Conservation (phyloP, 2,797 vertebrate genomes). For the Oreonectes daqikongensis region DNA sequence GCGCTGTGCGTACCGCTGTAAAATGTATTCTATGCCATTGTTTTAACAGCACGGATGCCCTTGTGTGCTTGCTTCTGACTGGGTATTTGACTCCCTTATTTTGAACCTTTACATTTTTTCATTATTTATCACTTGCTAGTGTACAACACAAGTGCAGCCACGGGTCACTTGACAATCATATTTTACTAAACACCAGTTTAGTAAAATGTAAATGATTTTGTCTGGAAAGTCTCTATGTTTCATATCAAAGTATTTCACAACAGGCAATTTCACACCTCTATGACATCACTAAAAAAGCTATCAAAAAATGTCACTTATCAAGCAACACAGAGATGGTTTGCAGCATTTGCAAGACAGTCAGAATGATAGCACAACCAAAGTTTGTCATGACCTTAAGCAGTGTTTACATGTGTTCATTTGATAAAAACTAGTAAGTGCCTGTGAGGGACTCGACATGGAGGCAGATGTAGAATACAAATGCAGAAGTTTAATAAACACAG, state of each 20-base stretch:
- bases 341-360: too few relatives aligned
- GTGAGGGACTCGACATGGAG: too few relatives aligned
- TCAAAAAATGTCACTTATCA: too few relatives aligned
- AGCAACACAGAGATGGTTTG: too few relatives aligned
- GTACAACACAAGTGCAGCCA: not conserved
- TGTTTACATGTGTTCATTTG: too few relatives aligned
- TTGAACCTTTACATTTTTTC: not conserved
- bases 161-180: not conserved
- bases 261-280: not conserved
- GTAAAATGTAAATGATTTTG: not conserved
- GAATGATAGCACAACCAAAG: too few relatives aligned
- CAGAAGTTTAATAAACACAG: too few relatives aligned
- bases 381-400: too few relatives aligned
- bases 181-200: not conserved
- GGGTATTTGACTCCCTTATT: conserved; percentile 45
- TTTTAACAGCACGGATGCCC: not conserved
- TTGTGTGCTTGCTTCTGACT: conserved; percentile 64
- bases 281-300: too few relatives aligned
- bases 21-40: conserved; percentile 27
- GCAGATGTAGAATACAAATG: too few relatives aligned
- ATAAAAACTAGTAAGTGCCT: too few relatives aligned
- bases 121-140: not conserved
- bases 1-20: conserved; percentile 56
- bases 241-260: not conserved
- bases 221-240: not conserved